Conservation (phyloP, 2,113 vertebrate genomes). For the Octodon degus region DNA sequence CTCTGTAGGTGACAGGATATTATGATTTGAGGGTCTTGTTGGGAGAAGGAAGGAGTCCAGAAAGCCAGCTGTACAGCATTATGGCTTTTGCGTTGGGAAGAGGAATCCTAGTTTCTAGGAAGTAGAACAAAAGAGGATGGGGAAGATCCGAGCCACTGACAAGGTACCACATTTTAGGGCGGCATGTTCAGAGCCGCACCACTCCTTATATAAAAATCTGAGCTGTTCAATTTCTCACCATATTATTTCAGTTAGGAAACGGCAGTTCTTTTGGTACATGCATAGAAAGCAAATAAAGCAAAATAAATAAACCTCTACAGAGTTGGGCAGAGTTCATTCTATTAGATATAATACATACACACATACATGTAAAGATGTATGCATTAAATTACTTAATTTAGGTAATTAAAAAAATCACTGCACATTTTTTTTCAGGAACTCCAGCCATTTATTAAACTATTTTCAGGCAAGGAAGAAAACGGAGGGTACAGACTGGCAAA, state of each 20-base stretch:
- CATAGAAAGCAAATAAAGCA: not conserved
- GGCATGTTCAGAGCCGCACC: not conserved
- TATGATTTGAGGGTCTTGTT: too few species aligned
- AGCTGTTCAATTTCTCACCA: not conserved
- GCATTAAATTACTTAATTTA: not conserved
- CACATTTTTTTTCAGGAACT: conserved; percentile 7
- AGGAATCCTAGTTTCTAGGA: not conserved
- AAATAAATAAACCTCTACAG: not conserved
- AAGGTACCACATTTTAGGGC: not conserved
- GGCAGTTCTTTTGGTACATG: not conserved
- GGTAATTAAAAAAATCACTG: not conserved
- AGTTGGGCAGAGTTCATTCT: not conserved
- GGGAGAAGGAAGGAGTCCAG: not conserved
- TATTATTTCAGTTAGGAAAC: not conserved
- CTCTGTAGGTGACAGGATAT: not conserved
- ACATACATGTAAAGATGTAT: not conserved
- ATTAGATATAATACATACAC: not conserved
- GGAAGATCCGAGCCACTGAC: not conserved
- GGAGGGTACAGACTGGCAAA: not conserved
- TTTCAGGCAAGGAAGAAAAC: conserved; percentile 30
- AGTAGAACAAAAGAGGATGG: too few species aligned
- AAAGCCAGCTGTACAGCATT: not conserved
- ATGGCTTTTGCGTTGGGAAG: too few species aligned
- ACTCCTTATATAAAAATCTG: not conserved
- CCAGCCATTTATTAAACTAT: conserved; percentile 1